Conservation (phyloP, 2,888 invertebrate species). For the Ferrisia virgata region DNA sequence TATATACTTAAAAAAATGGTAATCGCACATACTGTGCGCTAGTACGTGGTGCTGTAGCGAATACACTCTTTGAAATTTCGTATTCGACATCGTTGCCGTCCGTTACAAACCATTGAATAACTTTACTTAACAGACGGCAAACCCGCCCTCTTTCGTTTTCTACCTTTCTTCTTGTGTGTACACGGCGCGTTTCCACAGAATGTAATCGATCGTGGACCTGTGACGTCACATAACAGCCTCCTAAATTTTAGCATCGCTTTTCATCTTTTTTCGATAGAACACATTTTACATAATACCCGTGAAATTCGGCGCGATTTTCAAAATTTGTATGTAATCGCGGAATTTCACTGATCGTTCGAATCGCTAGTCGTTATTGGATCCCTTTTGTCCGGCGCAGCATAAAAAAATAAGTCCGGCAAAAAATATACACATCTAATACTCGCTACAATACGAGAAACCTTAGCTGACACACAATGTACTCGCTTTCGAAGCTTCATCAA, state of each 20-base stretch:
- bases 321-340: not conserved
- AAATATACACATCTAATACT: no score
- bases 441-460: no score
- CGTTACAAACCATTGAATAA: slow-evolving; percentile 36
- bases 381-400: no score
- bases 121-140: slow-evolving; percentile 35
- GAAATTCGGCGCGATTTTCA: not conserved
- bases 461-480: no score
- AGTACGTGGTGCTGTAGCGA: not conserved
- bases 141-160: slow-evolving; percentile 32
- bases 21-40: not conserved
- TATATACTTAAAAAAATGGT: no score
- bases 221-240: slow-evolving; percentile 42
- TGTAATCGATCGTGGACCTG: slow-evolving; percentile 43
- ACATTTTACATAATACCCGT: slow-evolving; percentile 25
- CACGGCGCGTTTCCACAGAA: slow-evolving; percentile 19
- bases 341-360: not conserved
- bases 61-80: slow-evolving; percentile 22
- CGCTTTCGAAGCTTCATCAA: not conserved
- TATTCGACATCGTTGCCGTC: slow-evolving; percentile 10
- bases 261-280: slow-evolving; percentile 35
- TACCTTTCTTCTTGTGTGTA: slow-evolving; percentile 35
- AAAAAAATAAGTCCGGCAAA: no score
- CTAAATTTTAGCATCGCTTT: slow-evolving; percentile 37
- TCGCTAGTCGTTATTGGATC: not conserved